Evolutionary conservation across 1,140 invertebrate species (phyloP).

Genomic region (Sweltsa coloradensis): DNA sequence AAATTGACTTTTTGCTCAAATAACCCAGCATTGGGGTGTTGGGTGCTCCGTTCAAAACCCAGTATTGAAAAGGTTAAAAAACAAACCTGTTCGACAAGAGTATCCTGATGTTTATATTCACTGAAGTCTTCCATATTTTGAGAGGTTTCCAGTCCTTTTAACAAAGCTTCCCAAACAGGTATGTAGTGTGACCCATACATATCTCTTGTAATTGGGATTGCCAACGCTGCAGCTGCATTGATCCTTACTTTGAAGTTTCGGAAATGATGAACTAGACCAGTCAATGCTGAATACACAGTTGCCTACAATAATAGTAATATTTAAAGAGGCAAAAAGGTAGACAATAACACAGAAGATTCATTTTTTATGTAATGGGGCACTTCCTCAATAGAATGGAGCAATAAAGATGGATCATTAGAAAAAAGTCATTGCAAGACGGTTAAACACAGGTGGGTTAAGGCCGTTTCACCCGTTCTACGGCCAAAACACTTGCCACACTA

Average conservation of each 20-base stretch:
- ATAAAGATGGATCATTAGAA: neutral
- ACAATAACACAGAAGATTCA: neutral
- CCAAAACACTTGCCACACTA: too few species aligned
- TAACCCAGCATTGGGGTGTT: neutral
- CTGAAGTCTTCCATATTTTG: constrained; percentile 61
- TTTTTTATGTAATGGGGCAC: neutral
- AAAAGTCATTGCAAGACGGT: too few species aligned
- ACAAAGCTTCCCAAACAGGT: constrained; percentile 50
- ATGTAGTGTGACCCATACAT: constrained; percentile 47
- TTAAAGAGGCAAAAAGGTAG: neutral
- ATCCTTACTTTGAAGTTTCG: constrained; percentile 63
- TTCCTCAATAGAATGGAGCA: neutral
- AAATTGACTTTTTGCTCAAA: too few species aligned
- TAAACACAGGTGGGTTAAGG: too few species aligned
- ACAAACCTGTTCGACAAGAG: constrained; percentile 47
- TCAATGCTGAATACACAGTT: constrained; percentile 35
- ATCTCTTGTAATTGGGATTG: constrained; percentile 38
- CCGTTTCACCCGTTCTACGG: too few species aligned
- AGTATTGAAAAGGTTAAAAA: too few species aligned
- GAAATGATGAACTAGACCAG: constrained; percentile 37
- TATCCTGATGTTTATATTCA: constrained; percentile 69
- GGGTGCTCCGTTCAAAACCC: neutral
- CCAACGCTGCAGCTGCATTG: constrained; percentile 64
- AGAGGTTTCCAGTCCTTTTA: constrained; percentile 56
- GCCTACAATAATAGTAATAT: constrained; percentile 27